phyloP scores from a whole-genome alignment of 2,888 invertebrate genomes.

The Lepidocyrtoides sp. region DNA sequence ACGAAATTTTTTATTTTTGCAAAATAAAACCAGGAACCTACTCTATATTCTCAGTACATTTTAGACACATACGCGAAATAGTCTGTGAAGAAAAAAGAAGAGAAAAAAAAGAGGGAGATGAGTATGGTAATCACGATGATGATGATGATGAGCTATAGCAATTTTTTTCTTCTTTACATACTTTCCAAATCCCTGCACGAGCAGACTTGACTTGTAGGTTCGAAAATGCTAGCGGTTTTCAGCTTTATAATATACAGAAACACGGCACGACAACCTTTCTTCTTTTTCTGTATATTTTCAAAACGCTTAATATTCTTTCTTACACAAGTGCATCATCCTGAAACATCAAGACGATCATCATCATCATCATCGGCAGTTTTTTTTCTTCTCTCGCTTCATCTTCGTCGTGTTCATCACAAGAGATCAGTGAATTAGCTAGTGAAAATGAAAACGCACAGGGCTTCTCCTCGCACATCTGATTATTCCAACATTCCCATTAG shows the following conservation, averaged over 20 bases:
- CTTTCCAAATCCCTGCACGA: constrained; percentile 10
- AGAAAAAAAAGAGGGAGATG: not conserved
- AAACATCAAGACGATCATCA: not conserved
- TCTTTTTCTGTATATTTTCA: not conserved
- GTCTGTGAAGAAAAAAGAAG: not conserved
- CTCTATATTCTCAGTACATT: no score
- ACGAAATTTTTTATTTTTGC: constrained; percentile 21
- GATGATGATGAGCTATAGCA: constrained; percentile 29
- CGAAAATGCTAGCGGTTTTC: no score
- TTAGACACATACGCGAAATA: not conserved
- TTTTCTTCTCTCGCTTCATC: not conserved
- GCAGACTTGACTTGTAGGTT: no score
- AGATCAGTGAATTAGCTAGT: constrained; percentile 21
- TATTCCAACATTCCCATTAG: constrained; percentile 17
- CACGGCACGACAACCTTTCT: not conserved
- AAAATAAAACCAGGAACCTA: constrained; percentile 13
- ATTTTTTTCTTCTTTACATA: not conserved
- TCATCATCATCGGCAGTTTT: constrained; percentile 13
- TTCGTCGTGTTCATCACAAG: not conserved
- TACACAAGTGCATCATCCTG: constrained; percentile 34
- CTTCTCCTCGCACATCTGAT: constrained; percentile 43
- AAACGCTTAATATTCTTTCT: not conserved
- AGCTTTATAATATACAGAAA: not conserved
- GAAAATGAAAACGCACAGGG: not conserved
- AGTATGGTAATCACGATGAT: not conserved